Evolutionary conservation across 2,113 vertebrate genomes (phyloP).

Genomic region (Nipponia nippon): DNA sequence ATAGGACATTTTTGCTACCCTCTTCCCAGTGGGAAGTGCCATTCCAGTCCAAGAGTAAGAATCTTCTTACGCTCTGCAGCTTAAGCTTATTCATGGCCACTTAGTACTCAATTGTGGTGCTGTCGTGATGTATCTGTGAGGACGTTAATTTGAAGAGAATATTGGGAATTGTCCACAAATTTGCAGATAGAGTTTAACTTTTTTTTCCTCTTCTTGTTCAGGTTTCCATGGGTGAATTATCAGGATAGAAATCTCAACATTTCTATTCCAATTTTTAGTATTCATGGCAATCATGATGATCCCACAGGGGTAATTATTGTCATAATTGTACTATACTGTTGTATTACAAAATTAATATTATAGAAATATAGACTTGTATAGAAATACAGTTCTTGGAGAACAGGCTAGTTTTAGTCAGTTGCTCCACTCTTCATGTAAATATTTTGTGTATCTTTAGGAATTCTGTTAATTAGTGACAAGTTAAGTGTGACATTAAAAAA

Average conservation of each 20-base stretch:
- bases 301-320: constrained; percentile 91
- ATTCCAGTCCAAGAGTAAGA: neutral
- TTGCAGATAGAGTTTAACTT: neutral
- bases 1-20: neutral
- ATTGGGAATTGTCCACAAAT: neutral
- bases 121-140: neutral
- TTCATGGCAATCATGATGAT: constrained; percentile 98
- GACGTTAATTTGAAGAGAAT: neutral
- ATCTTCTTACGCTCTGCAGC: neutral
- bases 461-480: neutral
- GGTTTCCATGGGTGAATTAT: constrained; percentile 98
- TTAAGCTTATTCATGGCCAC: neutral
- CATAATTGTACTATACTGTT: neutral
- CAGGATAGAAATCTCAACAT: constrained; percentile 95
- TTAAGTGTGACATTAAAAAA: neutral
- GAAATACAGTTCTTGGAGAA: neutral
- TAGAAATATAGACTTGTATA: neutral
- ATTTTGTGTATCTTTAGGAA: neutral
- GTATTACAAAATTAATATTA: neutral
- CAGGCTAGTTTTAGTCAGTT: neutral
- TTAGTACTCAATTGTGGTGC: neutral
- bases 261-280: constrained; percentile 93
- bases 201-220: constrained; percentile 44
- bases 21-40: neutral
- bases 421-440: neutral